Conservation (phyloP, 2,113 vertebrate species). For the Corythaeola cristata region DNA sequence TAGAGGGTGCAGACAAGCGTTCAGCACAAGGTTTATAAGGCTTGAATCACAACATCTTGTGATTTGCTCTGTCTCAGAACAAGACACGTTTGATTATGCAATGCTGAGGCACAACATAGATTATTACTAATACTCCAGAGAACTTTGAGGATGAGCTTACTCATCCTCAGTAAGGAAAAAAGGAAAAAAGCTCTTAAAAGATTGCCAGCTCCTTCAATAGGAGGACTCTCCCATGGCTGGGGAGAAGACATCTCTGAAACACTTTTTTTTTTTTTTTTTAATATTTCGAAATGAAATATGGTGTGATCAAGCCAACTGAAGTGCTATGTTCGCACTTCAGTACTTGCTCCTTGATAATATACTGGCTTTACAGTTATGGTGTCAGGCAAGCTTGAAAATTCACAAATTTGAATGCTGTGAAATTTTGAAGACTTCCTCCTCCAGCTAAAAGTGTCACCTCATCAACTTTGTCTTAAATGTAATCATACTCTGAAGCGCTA, state of each 20-base stretch:
- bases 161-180: neutral
- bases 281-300: neutral
- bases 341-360: neutral
- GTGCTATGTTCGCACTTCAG: neutral
- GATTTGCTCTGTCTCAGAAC: neutral
- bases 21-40: neutral
- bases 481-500: neutral
- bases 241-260: neutral
- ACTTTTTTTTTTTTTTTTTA: fast-evolving
- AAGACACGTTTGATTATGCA: neutral
- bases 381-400: neutral
- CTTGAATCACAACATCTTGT: neutral
- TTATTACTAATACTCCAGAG: neutral
- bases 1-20: neutral
- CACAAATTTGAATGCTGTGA: neutral
- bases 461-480: neutral
- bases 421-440: neutral
- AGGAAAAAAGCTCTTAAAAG: neutral
- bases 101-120: neutral
- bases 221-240: neutral
- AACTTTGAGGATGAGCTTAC: neutral
- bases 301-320: neutral
- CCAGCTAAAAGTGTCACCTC: neutral
- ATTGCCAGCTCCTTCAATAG: neutral
- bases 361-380: neutral